These are phyloP conservation scores for Dendrolimus pini DNA, from an alignment of 2,888 invertebrate species.

Conservation along the genomic window DNA sequence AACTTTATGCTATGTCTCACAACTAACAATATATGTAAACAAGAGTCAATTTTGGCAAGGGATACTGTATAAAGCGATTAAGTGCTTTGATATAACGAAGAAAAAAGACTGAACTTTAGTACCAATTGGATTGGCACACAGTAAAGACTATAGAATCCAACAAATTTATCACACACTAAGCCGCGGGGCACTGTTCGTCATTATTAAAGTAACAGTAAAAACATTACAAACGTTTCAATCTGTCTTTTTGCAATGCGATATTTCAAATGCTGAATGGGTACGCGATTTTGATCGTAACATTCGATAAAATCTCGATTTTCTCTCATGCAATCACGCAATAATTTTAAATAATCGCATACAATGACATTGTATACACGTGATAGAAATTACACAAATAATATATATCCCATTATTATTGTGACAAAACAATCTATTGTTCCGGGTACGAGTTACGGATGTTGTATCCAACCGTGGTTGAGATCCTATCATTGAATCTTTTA, in stretches of 20 bases:
- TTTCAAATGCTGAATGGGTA: not conserved
- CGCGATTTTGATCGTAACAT: not conserved
- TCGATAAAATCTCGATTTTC: not conserved
- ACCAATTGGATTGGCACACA: too few species aligned
- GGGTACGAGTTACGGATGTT: not conserved
- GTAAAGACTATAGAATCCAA: too few species aligned
- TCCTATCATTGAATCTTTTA: not conserved
- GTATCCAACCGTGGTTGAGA: not conserved
- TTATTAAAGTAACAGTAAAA: too few species aligned
- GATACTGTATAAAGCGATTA: too few species aligned
- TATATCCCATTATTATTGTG: not conserved
- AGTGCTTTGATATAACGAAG: too few species aligned
- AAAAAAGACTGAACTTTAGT: too few species aligned
- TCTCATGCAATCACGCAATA: not conserved
- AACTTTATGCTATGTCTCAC: too few species aligned
- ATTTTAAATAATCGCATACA: not conserved
- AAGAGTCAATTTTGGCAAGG: too few species aligned
- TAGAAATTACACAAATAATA: not conserved
- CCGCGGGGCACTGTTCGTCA: too few species aligned
- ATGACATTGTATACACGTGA: not conserved
- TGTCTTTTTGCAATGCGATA: not conserved
- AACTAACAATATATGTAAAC: too few species aligned
- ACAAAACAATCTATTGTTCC: not conserved
- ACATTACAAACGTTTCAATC: too few species aligned
- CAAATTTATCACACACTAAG: too few species aligned